Conservation (phyloP, 2,888 invertebrate genomes). For the Yponomeuta plumbellus region DNA sequence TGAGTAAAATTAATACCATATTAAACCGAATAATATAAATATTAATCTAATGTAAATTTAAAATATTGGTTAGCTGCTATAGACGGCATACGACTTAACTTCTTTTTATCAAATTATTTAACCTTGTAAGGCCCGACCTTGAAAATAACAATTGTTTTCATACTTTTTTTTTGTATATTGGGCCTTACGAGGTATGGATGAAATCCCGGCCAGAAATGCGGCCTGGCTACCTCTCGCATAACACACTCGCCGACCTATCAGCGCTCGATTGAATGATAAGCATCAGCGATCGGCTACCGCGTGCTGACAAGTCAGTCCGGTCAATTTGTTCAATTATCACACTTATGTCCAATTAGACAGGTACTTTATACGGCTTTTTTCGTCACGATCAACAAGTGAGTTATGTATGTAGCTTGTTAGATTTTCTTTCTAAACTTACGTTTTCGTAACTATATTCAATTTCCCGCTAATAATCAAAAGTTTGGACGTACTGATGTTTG, state of each 20-base stretch:
- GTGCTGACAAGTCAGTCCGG: not conserved
- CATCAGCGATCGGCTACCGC: not conserved
- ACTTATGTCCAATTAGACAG: not conserved
- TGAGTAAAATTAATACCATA: too few species aligned
- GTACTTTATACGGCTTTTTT: not conserved
- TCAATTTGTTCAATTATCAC: slow-evolving; percentile 2
- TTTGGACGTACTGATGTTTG: not conserved
- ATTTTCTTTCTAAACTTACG: too few species aligned
- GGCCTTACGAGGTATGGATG: too few species aligned
- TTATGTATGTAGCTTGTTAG: not conserved
- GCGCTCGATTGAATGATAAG: slow-evolving; percentile 9
- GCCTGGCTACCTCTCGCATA: not conserved
- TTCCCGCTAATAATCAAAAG: not conserved
- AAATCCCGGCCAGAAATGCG: not conserved
- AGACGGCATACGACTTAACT: too few species aligned
- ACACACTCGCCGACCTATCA: not conserved
- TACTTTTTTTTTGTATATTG: not conserved
- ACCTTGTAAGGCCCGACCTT: too few species aligned
- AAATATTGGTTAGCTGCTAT: too few species aligned
- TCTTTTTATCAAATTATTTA: too few species aligned
- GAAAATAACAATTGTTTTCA: too few species aligned
- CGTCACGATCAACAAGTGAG: not conserved
- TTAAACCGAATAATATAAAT: too few species aligned
- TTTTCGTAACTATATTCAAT: too few species aligned
- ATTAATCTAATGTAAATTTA: too few species aligned